phyloP scores from a whole-genome alignment of 2,113 vertebrate genomes.

The Hippolais icterina region DNA sequence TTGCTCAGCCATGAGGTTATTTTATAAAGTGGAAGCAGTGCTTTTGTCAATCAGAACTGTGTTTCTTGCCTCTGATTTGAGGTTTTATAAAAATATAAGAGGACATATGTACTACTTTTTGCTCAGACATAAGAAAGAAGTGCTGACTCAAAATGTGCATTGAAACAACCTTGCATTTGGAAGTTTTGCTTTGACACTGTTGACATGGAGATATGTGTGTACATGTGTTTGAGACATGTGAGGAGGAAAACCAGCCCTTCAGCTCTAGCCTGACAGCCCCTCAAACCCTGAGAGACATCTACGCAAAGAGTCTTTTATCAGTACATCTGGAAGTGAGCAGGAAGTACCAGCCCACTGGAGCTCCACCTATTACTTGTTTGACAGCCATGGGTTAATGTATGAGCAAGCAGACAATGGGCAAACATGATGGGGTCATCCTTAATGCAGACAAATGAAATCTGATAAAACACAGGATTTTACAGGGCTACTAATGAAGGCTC shows the following conservation, averaged over 20 bases:
- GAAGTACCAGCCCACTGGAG: slow-evolving; percentile 35
- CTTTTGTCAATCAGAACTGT: neutral
- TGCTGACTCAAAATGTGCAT: neutral
- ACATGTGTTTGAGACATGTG: neutral
- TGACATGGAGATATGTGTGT: neutral
- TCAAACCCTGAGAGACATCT: neutral
- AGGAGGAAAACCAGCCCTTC: neutral
- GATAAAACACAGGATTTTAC: slow-evolving; percentile 34
- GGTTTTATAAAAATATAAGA: neutral
- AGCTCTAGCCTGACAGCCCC: neutral
- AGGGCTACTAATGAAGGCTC: neutral
- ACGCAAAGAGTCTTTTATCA: neutral
- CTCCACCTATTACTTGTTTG: slow-evolving; percentile 47
- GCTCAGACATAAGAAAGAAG: neutral
- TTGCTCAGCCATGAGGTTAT: neutral
- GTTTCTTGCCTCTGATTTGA: neutral
- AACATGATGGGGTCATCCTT: slow-evolving; percentile 18
- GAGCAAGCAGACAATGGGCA: slow-evolving; percentile 12
- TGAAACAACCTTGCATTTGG: neutral
- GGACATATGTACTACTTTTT: neutral
- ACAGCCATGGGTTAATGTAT: neutral
- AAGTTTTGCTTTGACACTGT: neutral
- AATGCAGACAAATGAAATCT: slow-evolving; percentile 25
- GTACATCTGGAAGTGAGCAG: slow-evolving; percentile 15
- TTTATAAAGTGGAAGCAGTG: neutral